Conservation (phyloP, 2,888 invertebrate genomes). For the Teleogryllus oceanicus region DNA sequence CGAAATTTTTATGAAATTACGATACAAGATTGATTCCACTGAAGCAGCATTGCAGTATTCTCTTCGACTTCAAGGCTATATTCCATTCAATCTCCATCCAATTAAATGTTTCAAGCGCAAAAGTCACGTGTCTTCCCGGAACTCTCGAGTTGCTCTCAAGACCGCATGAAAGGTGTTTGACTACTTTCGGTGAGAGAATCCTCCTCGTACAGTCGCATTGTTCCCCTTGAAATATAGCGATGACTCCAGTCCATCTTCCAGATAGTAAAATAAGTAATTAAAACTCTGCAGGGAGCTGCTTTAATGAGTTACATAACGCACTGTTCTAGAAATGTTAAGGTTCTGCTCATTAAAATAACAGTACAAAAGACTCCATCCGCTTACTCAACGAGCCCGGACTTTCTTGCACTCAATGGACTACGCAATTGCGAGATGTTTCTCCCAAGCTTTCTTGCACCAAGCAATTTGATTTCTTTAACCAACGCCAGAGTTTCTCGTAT, state of each 20-base stretch:
- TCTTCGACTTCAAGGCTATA: too few relatives aligned
- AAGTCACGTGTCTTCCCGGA: too few relatives aligned
- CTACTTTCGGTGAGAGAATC: not conserved
- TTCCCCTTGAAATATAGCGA: not conserved
- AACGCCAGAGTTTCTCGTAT: not conserved
- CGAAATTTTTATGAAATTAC: too few relatives aligned
- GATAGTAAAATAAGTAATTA: constrained; percentile 11
- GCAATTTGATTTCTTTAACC: not conserved
- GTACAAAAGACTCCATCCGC: not conserved
- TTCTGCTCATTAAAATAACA: constrained; percentile 1
- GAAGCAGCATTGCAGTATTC: too few relatives aligned
- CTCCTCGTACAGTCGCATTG: not conserved
- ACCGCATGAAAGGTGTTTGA: not conserved
- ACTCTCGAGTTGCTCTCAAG: not conserved
- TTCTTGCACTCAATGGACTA: not conserved
- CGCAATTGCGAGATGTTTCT: not conserved
- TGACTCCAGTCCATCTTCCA: not conserved
- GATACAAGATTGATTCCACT: too few relatives aligned
- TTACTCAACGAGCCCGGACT: not conserved
- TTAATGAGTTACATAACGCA: not conserved
- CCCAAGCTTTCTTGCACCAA: not conserved
- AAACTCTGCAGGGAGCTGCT: not conserved
- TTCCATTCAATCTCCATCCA: too few relatives aligned
- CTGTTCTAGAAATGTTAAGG: not conserved
- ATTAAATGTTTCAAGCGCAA: too few relatives aligned